Percentiles rank a stretch among this genome's conserved stretches.
Conservation (phyloP, 2,797 vertebrate species). For the Aldrovandia affinis region DNA sequence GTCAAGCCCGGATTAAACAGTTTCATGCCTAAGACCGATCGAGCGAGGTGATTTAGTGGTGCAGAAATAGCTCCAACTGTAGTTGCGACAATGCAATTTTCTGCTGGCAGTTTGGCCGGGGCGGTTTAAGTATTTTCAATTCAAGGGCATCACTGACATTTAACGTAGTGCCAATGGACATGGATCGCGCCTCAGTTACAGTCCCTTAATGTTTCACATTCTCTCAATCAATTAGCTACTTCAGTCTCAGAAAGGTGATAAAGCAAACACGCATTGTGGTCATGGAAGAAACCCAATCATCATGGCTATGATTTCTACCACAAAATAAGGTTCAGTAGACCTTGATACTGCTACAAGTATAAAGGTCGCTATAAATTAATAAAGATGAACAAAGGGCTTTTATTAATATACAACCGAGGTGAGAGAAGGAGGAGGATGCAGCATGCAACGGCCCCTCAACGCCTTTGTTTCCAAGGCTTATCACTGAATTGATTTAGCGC, state of each 20-base stretch:
- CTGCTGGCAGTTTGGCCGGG: background rate
- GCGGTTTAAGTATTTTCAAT: constrained; percentile 39
- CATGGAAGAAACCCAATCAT: background rate
- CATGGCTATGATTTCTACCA: no score
- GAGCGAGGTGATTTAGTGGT: constrained; percentile 35
- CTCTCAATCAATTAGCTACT: background rate
- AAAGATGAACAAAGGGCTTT: background rate
- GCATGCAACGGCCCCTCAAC: constrained; percentile 33
- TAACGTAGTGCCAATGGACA: no score
- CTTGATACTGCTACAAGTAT: background rate
- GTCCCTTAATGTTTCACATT: background rate
- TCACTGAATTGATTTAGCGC: constrained; percentile 29
- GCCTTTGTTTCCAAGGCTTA: constrained; percentile 26
- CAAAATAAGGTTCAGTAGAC: background rate
- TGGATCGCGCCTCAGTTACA: background rate
- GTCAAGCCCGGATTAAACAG: constrained; percentile 33
- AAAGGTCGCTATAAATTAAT: background rate
- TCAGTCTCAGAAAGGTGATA: background rate
- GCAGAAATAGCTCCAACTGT: background rate
- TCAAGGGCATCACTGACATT: no score
- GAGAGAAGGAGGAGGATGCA: background rate
- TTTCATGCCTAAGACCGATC: constrained; percentile 36
- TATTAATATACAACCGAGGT: background rate
- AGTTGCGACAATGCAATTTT: background rate
- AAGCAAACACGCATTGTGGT: background rate